Evolutionary conservation across 1,140 invertebrate genomes (phyloP), one percentile per base, ranked within the genome.

Genomic region (Antheraea pernyi): DNA sequence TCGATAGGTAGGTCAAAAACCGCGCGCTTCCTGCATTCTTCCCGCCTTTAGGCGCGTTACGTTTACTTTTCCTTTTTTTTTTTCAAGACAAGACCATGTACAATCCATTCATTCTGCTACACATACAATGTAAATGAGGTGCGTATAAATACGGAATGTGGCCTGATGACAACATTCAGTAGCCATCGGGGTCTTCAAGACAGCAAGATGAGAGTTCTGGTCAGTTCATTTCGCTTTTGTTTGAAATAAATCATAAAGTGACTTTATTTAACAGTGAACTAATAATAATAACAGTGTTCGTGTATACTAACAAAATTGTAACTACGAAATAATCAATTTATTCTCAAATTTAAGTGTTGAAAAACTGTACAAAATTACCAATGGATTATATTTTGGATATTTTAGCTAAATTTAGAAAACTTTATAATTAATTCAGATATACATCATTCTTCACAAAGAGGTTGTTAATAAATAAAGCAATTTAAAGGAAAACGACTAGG

Each of bases 151-250:
- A 84, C 80, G 65, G 72, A 68, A 62, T 68, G 80, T 67, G 36
- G 5, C 64, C 67, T 63, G 81, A 82, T 82, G 82, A 74, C 64
- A 69, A 69, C 72, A 82, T 83, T 88, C 88, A 89, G 46, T 89
- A 89, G 86, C 81, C 83, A 77, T 84, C 82, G 70, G 78, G 77
- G 77, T 69, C 77, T 79, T 70, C 65, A 36, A 48, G 42, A 19
- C 70, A 53, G 66, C 88, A 85, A 70, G 82, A 91, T 91, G 88
- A 85, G 85, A 91, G 80, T 91, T 85, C 86, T 91, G 88, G 88
- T 91, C 70, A 84, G 88, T 90, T 58, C 13, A 19, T 65, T 70
- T 59, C 64, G 30, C 9, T 13, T 53, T 53, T 53, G 46, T 53
- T 53, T 53, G 10, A 53, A 53, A 53, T 53, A 13, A 16, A 53